Percentiles rank a stretch among this genome's conserved stretches.
Conservation (phyloP, 1,140 invertebrate species). For the Adelges cooleyi region DNA sequence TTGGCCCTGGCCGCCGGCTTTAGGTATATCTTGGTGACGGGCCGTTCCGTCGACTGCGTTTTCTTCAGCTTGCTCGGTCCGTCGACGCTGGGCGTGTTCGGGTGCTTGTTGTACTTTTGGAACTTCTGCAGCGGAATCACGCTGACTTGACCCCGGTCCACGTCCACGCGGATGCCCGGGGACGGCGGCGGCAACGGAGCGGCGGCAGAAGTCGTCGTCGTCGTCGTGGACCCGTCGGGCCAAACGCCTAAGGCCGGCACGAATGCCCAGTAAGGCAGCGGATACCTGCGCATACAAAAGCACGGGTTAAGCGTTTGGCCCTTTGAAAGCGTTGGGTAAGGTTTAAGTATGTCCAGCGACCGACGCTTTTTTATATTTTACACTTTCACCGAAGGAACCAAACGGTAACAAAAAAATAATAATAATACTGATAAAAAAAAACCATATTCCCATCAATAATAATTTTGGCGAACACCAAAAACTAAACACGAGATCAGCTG, state of each 20-base stretch:
- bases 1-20: slow-evolving; percentile 50
- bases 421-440: too few species aligned
- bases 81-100: slow-evolving; percentile 2
- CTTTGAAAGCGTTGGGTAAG: too few species aligned
- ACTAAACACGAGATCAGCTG: too few species aligned
- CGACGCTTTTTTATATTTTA: too few species aligned
- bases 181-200: background rate
- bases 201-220: background rate
- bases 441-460: too few species aligned
- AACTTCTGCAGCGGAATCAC: background rate
- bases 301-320: slow-evolving; percentile 20
- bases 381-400: too few species aligned
- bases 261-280: slow-evolving; percentile 23
- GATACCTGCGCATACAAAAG: slow-evolving; percentile 25
- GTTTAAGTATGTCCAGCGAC: too few species aligned
- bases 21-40: slow-evolving; percentile 42
- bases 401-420: too few species aligned
- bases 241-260: slow-evolving; percentile 19
- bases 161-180: background rate
- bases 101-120: background rate
- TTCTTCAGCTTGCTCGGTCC: slow-evolving; percentile 20
- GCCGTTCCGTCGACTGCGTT: background rate
- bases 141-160: background rate
- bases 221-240: background rate
- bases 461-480: too few species aligned